Conservation (phyloP, 2,113 vertebrate species). For the Leptobrachium ailaonicum region DNA sequence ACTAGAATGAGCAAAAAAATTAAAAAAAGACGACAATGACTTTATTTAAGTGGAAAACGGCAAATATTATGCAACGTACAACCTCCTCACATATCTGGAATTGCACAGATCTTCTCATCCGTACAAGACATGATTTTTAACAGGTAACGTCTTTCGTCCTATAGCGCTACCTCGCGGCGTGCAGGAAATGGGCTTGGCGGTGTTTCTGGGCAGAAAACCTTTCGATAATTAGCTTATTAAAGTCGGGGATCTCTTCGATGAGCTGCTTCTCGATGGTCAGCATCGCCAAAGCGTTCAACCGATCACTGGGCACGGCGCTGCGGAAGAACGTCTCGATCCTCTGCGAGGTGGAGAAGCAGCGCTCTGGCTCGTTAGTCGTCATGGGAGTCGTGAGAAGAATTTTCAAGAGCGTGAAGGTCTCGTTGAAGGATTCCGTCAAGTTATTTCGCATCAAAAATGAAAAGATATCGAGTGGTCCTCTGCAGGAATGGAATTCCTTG, state of each 20-base stretch:
- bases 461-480: neutral
- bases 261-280: neutral
- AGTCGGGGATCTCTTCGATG: neutral
- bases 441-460: slow-evolving; percentile 5
- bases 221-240: too few relatives aligned
- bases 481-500: neutral
- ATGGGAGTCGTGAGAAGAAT: slow-evolving; percentile 49
- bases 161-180: too few relatives aligned
- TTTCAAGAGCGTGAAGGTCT: slow-evolving; percentile 33
- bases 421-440: slow-evolving; percentile 33
- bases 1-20: too few relatives aligned
- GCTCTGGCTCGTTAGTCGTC: slow-evolving; percentile 43
- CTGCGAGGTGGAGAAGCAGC: slow-evolving; percentile 43
- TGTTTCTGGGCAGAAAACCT: neutral
- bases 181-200: neutral
- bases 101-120: too few relatives aligned
- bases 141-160: too few relatives aligned
- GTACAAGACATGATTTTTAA: too few relatives aligned
- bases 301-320: neutral
- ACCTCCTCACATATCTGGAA: too few relatives aligned
- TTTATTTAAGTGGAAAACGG: too few relatives aligned
- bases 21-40: too few relatives aligned
- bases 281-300: neutral
- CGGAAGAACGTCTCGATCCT: neutral
- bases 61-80: too few relatives aligned